A percentile compares a stretch with the other conserved stretches of the same genome.
Evolutionary conservation across 2,888 invertebrate genomes (phyloP).

Genomic region (Apeira syringaria): DNA sequence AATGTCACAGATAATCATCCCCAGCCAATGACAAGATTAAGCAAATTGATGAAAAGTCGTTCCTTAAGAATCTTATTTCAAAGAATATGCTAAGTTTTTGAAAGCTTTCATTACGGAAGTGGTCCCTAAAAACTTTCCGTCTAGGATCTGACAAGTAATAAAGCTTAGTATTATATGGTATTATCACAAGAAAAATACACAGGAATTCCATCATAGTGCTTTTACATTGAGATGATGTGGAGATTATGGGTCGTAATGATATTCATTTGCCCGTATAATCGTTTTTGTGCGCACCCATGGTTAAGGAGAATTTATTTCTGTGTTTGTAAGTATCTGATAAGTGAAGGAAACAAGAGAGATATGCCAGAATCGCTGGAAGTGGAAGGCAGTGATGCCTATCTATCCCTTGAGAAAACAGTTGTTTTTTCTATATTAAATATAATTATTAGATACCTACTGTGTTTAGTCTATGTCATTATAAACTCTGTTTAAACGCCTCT

Average conservation of each 20-base stretch:
- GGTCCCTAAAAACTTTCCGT: conserved; percentile 16
- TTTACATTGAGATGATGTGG: conserved; percentile 18
- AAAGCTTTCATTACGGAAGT: conserved; percentile 21
- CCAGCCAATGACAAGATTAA: conserved; percentile 9
- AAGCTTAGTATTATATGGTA: conserved; percentile 29
- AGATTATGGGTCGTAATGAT: conserved; percentile 18
- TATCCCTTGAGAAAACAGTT: too few species aligned
- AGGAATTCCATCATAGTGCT: conserved; percentile 27
- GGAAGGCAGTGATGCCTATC: too few species aligned
- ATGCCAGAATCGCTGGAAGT: too few species aligned
- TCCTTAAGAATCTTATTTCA: conserved; percentile 15
- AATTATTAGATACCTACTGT: too few species aligned
- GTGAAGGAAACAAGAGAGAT: too few species aligned
- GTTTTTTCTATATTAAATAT: too few species aligned
- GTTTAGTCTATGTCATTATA: too few species aligned
- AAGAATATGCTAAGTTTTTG: conserved; percentile 17
- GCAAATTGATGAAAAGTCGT: conserved; percentile 10
- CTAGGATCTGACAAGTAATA: conserved; percentile 25
- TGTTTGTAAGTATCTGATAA: too few species aligned
- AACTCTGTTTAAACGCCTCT: too few species aligned
- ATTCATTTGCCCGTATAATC: conserved; percentile 20
- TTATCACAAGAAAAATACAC: conserved; percentile 26
- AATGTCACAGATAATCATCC: not conserved
- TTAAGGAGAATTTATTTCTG: too few species aligned
- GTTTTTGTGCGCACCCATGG: conserved; percentile 16